Evolutionary conservation across 2,113 vertebrate species (phyloP).

Genomic region (Gracilinanus agilis): DNA sequence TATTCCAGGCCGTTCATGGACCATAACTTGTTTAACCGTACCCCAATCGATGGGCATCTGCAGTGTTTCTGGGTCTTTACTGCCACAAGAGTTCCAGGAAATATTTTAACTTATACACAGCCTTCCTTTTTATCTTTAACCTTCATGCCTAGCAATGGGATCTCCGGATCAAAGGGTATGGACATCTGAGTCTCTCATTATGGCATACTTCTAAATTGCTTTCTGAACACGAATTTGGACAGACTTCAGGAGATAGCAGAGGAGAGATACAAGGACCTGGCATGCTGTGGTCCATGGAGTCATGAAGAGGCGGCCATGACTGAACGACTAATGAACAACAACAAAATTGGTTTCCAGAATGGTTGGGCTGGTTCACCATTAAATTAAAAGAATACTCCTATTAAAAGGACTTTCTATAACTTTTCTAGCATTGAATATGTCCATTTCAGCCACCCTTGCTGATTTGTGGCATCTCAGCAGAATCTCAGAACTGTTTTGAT

Average conservation of each 20-base stretch:
- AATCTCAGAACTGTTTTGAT: not conserved
- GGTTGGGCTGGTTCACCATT: not conserved
- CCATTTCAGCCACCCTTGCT: not conserved
- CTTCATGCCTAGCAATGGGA: not conserved
- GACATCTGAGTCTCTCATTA: not conserved
- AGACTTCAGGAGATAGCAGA: too few relatives aligned
- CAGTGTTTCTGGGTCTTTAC: not conserved
- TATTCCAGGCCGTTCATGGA: not conserved
- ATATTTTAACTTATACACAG: not conserved
- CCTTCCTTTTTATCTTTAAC: not conserved
- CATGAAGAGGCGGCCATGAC: too few relatives aligned
- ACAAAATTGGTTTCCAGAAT: not conserved
- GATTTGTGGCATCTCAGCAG: not conserved
- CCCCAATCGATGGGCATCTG: not conserved
- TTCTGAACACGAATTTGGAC: not conserved
- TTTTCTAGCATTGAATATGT: not conserved
- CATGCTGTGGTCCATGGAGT: too few relatives aligned
- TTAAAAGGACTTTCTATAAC: not conserved
- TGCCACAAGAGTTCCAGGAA: not conserved
- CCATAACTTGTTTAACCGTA: not conserved
- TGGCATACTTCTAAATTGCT: not conserved
- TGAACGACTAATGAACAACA: too few relatives aligned
- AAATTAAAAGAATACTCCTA: not conserved
- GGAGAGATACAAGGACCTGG: too few relatives aligned
- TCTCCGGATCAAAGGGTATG: not conserved